Conservation (phyloP, 1,140 invertebrate genomes). For the Parapsyche elsis region DNA sequence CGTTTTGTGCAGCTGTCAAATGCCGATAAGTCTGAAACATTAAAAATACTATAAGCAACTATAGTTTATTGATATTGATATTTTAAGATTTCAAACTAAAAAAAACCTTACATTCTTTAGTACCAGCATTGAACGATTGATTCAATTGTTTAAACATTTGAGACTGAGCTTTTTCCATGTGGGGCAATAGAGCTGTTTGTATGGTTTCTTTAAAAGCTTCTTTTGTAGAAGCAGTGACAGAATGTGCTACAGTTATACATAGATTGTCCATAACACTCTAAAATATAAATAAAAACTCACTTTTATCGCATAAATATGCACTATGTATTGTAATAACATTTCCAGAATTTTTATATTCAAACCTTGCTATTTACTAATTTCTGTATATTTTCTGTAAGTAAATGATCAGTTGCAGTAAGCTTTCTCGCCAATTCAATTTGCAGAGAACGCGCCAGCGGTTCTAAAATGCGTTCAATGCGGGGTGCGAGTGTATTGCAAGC, state of each 20-base stretch:
- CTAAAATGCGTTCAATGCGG: slow-evolving; percentile 70
- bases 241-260: slow-evolving; percentile 73
- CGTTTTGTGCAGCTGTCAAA: slow-evolving; percentile 63
- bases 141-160: slow-evolving; percentile 90
- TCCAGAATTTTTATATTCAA: not conserved
- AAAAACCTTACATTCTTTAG: slow-evolving; percentile 88
- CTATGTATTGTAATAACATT: not conserved
- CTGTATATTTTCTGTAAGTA: slow-evolving; percentile 81
- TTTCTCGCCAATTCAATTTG: slow-evolving; percentile 78
- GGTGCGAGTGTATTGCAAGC: slow-evolving; percentile 66
- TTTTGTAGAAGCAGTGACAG: slow-evolving; percentile 75
- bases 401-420: slow-evolving; percentile 75
- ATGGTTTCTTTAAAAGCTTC: slow-evolving; percentile 81
- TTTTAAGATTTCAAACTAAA: not conserved
- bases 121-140: slow-evolving; percentile 85
- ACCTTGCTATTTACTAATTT: slow-evolving; percentile 82
- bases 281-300: slow-evolving; percentile 47
- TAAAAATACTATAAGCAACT: not conserved
- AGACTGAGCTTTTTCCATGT: slow-evolving; percentile 85
- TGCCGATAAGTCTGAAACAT: slow-evolving; percentile 64
- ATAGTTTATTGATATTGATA: slow-evolving; percentile 8
- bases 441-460: slow-evolving; percentile 75
- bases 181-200: slow-evolving; percentile 78
- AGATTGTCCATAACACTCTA: slow-evolving; percentile 81
- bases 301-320: slow-evolving; percentile 31